Conservation (phyloP, 2,113 vertebrate species). For the Agelaius tricolor region DNA sequence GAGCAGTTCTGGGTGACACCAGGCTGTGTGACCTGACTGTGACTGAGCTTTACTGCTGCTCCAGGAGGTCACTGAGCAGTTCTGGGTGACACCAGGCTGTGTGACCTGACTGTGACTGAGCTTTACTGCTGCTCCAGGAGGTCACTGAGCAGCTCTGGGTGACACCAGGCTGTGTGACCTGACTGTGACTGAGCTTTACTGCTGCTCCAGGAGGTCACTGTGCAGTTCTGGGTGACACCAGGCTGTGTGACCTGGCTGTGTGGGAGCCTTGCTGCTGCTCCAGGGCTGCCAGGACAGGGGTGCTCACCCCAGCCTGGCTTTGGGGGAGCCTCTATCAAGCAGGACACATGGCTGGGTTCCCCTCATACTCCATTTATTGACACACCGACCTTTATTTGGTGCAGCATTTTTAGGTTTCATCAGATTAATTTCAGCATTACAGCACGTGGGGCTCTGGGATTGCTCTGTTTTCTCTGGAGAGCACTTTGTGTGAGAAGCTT, state of each 20-base stretch:
- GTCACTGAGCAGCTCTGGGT: neutral
- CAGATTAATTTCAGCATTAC: neutral
- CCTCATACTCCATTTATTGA: accelerated
- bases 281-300: neutral
- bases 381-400: neutral
- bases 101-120: neutral
- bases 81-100: too few species aligned
- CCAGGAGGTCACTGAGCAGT: too few species aligned
- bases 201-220: neutral
- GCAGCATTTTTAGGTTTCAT: neutral
- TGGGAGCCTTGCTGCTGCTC: neutral
- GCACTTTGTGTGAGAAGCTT: neutral
- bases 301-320: neutral
- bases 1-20: neutral
- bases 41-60: neutral
- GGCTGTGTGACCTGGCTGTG: neutral
- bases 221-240: too few species aligned
- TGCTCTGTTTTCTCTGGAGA: neutral
- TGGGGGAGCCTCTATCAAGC: too few species aligned
- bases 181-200: neutral
- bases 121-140: neutral
- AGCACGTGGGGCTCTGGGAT: accelerated
- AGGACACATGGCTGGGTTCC: too few species aligned
- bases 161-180: neutral
- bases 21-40: neutral